Evolutionary conservation across 1,140 invertebrate species (phyloP), one percentile per base, ranked within the genome.

Genomic region (Orchestia grillus): DNA sequence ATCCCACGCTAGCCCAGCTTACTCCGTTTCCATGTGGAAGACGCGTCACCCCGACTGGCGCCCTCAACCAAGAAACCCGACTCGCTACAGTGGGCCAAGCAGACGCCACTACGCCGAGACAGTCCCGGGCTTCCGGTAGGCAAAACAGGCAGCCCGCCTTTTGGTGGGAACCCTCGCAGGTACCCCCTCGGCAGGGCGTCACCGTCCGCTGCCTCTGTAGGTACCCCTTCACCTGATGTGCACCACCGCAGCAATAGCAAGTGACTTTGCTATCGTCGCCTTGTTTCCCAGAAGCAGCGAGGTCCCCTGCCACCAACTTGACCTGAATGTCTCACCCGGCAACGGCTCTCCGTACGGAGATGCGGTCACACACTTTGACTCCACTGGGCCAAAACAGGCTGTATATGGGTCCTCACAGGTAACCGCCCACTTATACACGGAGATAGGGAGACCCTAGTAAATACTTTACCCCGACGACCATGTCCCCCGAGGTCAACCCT

Each of bases 241-340:
- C n/a, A n/a, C n/a, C n/a, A n/a, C n/a, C n/a, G n/a, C n/a, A n/a
- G n/a, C n/a, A 36, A 36, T 88, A 88, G 87, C 87, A 88, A 88
- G 87, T 8, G 8, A 6, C 40, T 8, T 36, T 88, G 41, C 87
- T 36, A 40, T 88, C 87, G 36, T 36, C 8, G 87, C 87, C 87
- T 36, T 88, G 87, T 36, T 88, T 88, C 87, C 8, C 87, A n/a
- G 87, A 88, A 88, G 87, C 87, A 88, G 87, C 87, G 36, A 88
- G 87, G 87, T 6, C 87, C n/a, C n/a, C n/a, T 88, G 87, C 87
- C 36, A 4, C 87, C 4, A 88, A 36, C 87, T 42, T 88, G 36
- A 36, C 87, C 87, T 36, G 8, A 4, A 15, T 8, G 87, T 36
- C 41, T 40, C 87, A 36, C 36, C 36, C 87, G 87, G 36, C 87